Base-by-base conservation (phyloP, 1,140 invertebrate species). In the Sminthurinus signatus region DNA sequence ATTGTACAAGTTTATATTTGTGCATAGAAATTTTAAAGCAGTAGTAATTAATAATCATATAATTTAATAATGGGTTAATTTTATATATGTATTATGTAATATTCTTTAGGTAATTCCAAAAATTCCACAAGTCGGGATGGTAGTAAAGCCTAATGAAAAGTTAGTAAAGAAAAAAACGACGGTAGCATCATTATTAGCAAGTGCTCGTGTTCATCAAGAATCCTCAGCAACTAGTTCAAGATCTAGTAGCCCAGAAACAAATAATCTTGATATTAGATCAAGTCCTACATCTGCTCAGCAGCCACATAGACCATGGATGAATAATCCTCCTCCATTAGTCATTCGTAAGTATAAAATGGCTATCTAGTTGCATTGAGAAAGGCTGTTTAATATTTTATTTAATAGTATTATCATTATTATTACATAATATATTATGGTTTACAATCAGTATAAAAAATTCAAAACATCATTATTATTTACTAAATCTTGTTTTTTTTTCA, bases 171-270 rank as follows among this genome's bases (percentile, higher is more conserved):
- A 92, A 80, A 93, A 93, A 78, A 92, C 92, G 73, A 93, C 90
- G 0, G 90, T 93, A 0, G 90, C 90, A 0, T 91, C 89, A 25
- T 76, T 93, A 29, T 76, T 93, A 25, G 89, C 89, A 0, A 88
- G 91, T 77, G 89, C 87, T 70, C 79, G 89, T 42, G 54, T 56
- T 42, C 54, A 56, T 10, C 54, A 56, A 23, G 29, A 56, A 23
- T 32, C 29, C 4, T 42, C 54, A 19, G 31, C 31, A 2, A 21
- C 29, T 10, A 39, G 29, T 39, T 56, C 54, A 2, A 36, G 54
- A 28, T 56, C 54, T 3, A 56, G 27, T 28, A 56, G 54, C 23
- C 54, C 54, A 21, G 54, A 56, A 21, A 14, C 36, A 4, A 56
- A 56, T 42, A 36, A 42, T 56, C 10, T 39, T 39, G 54, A 56